Conservation (phyloP, 2,888 invertebrate species). For the Dryocosmus kuriphilus region DNA sequence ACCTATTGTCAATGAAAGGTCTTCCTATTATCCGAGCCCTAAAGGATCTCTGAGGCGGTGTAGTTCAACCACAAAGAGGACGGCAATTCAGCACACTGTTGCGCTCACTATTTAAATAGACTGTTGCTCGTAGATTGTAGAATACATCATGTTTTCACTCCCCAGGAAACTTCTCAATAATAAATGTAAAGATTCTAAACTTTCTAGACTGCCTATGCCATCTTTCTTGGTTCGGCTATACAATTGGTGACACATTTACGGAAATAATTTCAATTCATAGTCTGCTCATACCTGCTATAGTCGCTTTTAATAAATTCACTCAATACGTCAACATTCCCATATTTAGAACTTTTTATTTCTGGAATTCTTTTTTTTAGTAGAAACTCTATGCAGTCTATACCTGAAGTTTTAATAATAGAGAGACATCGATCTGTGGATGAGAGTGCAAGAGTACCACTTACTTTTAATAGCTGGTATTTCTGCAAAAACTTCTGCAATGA, state of each 20-base stretch:
- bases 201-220: slow-evolving; percentile 3
- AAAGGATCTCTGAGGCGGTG: background rate
- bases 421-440: background rate
- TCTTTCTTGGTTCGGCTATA: background rate
- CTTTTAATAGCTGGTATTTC: background rate
- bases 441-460: slow-evolving; percentile 19
- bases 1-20: background rate
- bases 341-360: slow-evolving; percentile 15
- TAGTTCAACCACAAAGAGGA: background rate
- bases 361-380: background rate
- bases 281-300: background rate
- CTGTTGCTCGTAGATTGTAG: background rate
- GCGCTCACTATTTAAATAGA: background rate
- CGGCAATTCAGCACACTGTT: background rate
- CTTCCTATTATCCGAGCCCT: background rate
- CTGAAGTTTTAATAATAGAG: slow-evolving; percentile 10
- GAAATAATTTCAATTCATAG: background rate
- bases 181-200: background rate
- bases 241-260: background rate
- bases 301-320: background rate
- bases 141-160: background rate
- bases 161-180: background rate
- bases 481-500: background rate
- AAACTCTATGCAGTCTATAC: background rate
- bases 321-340: slow-evolving; percentile 7